These are phyloP conservation scores for Solenopsis invicta DNA, from an alignment of 1,140 invertebrate genomes.

Conservation along the genomic window DNA sequence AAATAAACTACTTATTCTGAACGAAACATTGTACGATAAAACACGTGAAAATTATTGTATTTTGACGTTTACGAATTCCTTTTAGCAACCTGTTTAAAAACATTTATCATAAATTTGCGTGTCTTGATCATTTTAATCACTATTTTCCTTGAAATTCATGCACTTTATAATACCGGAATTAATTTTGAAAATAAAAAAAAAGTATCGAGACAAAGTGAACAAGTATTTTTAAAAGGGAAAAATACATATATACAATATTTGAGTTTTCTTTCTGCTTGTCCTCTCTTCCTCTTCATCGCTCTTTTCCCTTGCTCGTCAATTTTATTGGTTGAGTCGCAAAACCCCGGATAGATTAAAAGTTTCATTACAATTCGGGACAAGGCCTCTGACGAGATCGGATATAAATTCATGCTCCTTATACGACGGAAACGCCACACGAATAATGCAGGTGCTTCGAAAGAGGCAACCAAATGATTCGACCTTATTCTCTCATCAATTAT, in stretches of 20 bases:
- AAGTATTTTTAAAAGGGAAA: neutral
- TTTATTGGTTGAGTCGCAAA: neutral
- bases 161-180: neutral
- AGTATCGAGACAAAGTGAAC: neutral
- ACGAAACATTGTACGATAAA: neutral
- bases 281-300: neutral
- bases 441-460: neutral
- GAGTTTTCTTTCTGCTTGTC: neutral
- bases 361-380: slow-evolving; percentile 22
- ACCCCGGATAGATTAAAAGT: neutral
- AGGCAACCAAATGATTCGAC: neutral
- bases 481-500: neutral
- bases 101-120: neutral
- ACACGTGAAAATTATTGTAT: neutral
- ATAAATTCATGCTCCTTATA: slow-evolving; percentile 29
- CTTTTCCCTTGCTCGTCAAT: neutral
- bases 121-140: neutral
- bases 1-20: neutral
- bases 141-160: neutral
- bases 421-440: neutral
- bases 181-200: neutral
- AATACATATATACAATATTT: neutral
- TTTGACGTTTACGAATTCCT: neutral
- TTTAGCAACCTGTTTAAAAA: neutral
- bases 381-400: slow-evolving; percentile 9